Evolutionary conservation across 2,888 invertebrate genomes (phyloP).

Genomic region (Galerucella nymphaeae): DNA sequence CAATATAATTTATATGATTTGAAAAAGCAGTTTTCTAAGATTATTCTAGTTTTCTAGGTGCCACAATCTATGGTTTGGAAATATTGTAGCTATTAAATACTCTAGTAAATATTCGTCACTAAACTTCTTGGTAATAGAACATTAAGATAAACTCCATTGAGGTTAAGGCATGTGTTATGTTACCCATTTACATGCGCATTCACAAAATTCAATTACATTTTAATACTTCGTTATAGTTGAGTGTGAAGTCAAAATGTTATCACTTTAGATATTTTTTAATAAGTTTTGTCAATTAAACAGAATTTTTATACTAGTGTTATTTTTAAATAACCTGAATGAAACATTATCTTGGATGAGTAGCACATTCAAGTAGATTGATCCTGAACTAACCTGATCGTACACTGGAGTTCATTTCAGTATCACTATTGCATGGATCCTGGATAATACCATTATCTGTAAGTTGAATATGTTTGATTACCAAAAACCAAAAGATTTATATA

Average conservation of each 20-base stretch:
- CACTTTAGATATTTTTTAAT: no score
- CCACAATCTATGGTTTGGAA: not conserved
- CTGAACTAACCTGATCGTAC: not conserved
- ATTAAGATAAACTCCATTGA: not conserved
- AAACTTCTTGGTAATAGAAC: not conserved
- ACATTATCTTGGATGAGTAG: not conserved
- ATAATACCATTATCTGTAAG: not conserved
- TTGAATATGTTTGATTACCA: not conserved
- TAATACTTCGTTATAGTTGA: not conserved
- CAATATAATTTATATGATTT: not conserved
- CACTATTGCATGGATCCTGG: not conserved
- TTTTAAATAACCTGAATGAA: not conserved
- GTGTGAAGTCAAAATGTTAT: not conserved
- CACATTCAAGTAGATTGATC: not conserved
- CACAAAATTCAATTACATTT: not conserved
- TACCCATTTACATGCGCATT: not conserved
- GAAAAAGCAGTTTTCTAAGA: not conserved
- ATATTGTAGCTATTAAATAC: not conserved
- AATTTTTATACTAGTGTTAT: no score
- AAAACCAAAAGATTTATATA: no score
- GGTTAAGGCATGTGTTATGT: not conserved
- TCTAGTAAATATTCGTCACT: not conserved
- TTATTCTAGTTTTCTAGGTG: not conserved
- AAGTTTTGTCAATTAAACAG: no score
- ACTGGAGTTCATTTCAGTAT: not conserved